Conservation (phyloP, 2,797 vertebrate genomes). For the Pitangus sulphuratus region DNA sequence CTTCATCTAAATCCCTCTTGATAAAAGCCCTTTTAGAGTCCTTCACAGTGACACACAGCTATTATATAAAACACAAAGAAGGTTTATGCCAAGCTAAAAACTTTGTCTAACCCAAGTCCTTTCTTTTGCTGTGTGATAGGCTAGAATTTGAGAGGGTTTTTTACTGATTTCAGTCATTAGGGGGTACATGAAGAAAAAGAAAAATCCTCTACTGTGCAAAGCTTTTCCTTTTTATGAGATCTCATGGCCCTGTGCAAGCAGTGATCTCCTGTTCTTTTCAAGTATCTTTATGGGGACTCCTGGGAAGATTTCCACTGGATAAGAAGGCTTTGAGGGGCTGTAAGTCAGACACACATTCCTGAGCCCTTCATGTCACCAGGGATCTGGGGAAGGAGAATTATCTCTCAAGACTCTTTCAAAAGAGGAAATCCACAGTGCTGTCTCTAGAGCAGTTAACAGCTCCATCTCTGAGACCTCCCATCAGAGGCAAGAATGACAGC, state of each 20-base stretch:
- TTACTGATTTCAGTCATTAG: neutral
- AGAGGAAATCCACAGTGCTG: conserved; percentile 7
- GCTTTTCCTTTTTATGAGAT: neutral
- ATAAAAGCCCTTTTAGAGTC: conserved; percentile 24
- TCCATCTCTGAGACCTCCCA: neutral
- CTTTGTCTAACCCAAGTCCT: neutral
- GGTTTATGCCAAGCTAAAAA: neutral
- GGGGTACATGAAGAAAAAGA: neutral
- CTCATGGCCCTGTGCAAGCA: neutral
- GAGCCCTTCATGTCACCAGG: conserved; percentile 32
- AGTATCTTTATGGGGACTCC: conserved; percentile 15
- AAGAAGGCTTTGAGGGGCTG: conserved; percentile 7
- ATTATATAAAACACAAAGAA: conserved; percentile 23
- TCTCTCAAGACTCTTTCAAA: conserved; percentile 4
- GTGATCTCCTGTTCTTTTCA: conserved; percentile 3
- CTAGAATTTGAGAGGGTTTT: rapidly evolving
- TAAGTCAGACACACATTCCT: neutral
- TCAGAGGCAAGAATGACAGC: neutral
- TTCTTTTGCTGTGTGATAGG: neutral
- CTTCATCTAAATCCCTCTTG: conserved; percentile 17
- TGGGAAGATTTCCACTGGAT: conserved; percentile 23
- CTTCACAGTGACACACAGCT: neutral
- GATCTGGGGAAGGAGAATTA: conserved; percentile 3
- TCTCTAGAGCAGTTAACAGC: neutral
- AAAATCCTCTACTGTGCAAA: neutral